phyloP scores from a whole-genome alignment of 2,113 vertebrate species.

The Tretioscincus oriximinensis region DNA sequence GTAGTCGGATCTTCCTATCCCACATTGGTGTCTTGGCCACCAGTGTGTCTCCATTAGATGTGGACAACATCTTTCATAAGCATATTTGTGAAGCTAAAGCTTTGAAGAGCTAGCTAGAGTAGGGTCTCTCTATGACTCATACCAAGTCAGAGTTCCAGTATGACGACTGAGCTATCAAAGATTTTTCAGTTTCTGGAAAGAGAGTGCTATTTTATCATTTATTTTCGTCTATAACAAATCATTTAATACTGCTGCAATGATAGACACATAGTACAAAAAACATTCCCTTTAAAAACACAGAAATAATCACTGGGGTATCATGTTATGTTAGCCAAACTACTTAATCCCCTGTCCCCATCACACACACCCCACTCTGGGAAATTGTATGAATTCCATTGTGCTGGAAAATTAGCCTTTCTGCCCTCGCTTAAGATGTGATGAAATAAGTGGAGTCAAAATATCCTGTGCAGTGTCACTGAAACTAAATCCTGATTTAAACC shows the following conservation, averaged over 20 bases:
- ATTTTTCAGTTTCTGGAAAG: slow-evolving; percentile 18
- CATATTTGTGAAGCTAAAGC: too few relatives aligned
- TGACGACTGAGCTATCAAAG: background rate
- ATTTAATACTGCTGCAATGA: slow-evolving; percentile 5
- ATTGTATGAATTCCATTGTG: slow-evolving; percentile 25
- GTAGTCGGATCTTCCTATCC: too few relatives aligned
- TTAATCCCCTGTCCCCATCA: slow-evolving; percentile 38
- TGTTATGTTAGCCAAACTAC: slow-evolving; percentile 56
- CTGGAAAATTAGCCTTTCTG: slow-evolving; percentile 8
- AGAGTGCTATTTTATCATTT: slow-evolving; percentile 52
- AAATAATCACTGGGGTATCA: slow-evolving; percentile 42
- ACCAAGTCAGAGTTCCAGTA: background rate
- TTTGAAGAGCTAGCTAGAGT: too few relatives aligned
- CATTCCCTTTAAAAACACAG: slow-evolving; percentile 43
- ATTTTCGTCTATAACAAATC: slow-evolving; percentile 28
- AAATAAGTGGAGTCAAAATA: background rate
- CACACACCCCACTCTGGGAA: slow-evolving; percentile 31
- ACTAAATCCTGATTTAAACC: slow-evolving; percentile 28
- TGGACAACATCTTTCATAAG: too few relatives aligned
- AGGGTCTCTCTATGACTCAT: too few relatives aligned
- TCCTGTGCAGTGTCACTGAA: background rate
- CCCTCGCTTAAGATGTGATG: rapidly evolving
- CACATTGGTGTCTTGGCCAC: too few relatives aligned
- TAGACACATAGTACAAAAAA: background rate
- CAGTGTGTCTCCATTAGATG: too few relatives aligned